These are phyloP conservation scores for Psittacula derbiana DNA, from an alignment of 2,797 vertebrate species.

Conservation along the genomic window DNA sequence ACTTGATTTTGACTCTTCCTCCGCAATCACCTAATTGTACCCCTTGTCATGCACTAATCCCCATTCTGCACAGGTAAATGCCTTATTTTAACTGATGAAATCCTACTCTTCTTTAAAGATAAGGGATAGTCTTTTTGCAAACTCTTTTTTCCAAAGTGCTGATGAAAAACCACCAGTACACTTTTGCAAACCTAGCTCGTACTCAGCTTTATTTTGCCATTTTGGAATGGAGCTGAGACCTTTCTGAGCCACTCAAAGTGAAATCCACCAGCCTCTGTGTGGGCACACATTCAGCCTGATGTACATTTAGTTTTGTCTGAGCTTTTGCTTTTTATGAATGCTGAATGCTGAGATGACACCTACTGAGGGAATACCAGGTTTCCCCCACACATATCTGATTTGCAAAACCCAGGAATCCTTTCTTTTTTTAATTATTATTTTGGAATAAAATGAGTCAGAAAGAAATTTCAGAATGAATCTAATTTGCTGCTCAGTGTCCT, in stretches of 20 bases:
- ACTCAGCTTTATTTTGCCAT: background rate
- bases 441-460: background rate
- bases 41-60: rapidly evolving
- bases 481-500: background rate
- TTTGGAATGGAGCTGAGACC: background rate
- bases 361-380: background rate
- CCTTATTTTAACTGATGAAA: background rate
- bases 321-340: background rate
- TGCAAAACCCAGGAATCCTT: background rate
- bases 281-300: rapidly evolving
- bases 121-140: background rate
- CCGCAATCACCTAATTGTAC: background rate
- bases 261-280: background rate
- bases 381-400: rapidly evolving
- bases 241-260: background rate
- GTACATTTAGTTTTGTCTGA: background rate
- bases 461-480: background rate
- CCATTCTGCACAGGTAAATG: rapidly evolving
- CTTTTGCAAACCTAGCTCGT: background rate
- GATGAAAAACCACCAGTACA: background rate
- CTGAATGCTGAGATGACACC: background rate
- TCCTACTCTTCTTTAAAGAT: background rate
- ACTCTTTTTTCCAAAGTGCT: background rate
- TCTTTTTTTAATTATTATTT: background rate
- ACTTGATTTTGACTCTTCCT: background rate